These are phyloP conservation scores for Acholoe squamosa DNA, from an alignment of 2,888 invertebrate genomes.

Conservation along the genomic window DNA sequence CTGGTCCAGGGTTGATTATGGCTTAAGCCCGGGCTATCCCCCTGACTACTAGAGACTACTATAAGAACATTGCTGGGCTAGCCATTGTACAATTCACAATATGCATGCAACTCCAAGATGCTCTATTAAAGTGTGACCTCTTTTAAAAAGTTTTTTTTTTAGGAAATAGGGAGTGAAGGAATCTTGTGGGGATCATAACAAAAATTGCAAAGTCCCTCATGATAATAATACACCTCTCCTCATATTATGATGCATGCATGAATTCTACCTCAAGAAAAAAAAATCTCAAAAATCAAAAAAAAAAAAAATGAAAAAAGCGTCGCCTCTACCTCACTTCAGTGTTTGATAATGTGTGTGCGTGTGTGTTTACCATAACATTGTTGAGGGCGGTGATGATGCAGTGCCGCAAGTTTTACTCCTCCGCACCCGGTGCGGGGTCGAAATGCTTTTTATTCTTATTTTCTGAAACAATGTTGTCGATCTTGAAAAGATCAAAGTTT, in stretches of 20 bases:
- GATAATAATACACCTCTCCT: background rate
- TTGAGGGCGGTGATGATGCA: background rate
- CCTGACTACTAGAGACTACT: no score
- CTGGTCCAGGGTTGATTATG: background rate
- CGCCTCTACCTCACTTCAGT: slow-evolving; percentile 26
- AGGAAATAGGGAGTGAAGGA: no score
- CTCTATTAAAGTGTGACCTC: no score
- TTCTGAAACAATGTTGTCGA: slow-evolving; percentile 7
- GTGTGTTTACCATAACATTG: background rate
- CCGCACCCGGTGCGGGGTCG: background rate
- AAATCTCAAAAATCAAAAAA: background rate
- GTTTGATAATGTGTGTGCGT: background rate
- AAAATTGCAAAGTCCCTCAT: no score
- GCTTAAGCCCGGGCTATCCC: background rate
- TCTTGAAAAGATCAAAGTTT: slow-evolving; percentile 18
- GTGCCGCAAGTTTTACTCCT: background rate
- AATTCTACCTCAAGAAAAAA: slow-evolving; percentile 18
- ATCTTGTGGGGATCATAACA: no score
- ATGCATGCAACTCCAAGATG: no score
- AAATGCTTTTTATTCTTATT: slow-evolving; percentile 8
- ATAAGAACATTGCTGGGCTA: no score
- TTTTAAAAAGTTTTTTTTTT: no score
- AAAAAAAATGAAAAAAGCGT: background rate
- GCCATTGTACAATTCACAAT: no score
- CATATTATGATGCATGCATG: background rate